Evolutionary conservation across 2,888 invertebrate species (phyloP).

Genomic region (Myopa testacea): DNA sequence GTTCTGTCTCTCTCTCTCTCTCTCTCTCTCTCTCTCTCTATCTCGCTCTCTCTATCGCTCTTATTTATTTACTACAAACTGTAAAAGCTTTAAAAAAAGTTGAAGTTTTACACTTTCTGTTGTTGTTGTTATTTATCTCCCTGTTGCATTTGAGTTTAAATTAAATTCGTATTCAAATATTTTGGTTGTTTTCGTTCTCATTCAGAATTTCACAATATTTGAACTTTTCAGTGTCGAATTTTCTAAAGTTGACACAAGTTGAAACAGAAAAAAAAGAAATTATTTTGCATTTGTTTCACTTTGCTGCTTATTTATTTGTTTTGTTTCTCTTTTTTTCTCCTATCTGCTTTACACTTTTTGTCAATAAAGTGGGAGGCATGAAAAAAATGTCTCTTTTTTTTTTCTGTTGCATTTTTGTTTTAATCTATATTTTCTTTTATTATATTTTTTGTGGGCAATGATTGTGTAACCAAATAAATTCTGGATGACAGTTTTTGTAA

Average conservation of each 20-base stretch:
- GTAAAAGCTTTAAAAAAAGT: not conserved
- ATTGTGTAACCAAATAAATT: too few relatives aligned
- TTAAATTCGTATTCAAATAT: constrained; percentile 6
- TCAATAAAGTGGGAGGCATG: not conserved
- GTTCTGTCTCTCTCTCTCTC: not conserved
- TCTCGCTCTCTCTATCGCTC: not conserved
- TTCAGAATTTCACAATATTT: not conserved
- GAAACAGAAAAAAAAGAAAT: not conserved
- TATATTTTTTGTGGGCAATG: too few relatives aligned
- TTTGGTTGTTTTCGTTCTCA: not conserved
- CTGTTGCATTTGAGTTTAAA: not conserved
- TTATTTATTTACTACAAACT: not conserved
- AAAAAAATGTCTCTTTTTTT: not conserved
- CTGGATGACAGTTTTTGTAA: too few relatives aligned
- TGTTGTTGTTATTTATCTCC: not conserved
- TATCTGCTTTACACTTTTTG: not conserved
- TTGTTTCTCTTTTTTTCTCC: not conserved
- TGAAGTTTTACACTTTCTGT: not conserved
- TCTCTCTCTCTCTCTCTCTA: not conserved
- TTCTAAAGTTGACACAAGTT: not conserved
- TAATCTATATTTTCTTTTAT: too few relatives aligned
- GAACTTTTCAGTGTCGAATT: not conserved
- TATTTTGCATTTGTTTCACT: not conserved
- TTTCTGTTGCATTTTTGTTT: not conserved
- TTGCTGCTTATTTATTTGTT: not conserved